Evolutionary conservation across 1,140 invertebrate species (phyloP).

Genomic region (Nebria ingens): DNA sequence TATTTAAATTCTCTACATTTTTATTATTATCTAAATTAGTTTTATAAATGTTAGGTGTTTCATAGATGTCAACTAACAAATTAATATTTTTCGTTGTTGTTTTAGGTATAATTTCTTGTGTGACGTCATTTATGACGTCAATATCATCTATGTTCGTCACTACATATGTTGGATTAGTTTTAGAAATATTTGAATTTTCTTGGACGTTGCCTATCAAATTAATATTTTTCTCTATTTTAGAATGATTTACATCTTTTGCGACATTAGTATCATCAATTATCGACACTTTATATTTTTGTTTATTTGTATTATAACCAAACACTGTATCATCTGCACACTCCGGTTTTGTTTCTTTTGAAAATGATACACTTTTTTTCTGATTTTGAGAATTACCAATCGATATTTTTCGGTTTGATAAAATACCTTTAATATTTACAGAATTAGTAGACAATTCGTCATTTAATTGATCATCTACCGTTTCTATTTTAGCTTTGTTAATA

Average conservation of each 20-base stretch:
- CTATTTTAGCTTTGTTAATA: background rate
- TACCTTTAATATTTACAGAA: background rate
- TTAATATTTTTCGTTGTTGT: constrained; percentile 33
- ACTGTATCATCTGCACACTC: background rate
- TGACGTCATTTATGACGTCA: no score
- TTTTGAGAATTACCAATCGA: constrained; percentile 11
- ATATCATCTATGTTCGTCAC: no score
- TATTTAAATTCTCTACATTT: background rate
- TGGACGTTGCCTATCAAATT: background rate
- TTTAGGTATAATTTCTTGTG: no score
- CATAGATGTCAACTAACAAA: constrained; percentile 29
- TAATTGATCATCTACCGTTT: background rate
- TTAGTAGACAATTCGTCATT: no score
- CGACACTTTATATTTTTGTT: background rate
- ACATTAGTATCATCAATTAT: background rate
- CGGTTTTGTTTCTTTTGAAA: constrained; percentile 10
- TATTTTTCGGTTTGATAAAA: background rate
- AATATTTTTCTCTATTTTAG: constrained; percentile 34
- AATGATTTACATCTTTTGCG: constrained; percentile 22
- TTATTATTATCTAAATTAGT: constrained; percentile 27
- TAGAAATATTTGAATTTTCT: background rate
- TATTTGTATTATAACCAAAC: no score
- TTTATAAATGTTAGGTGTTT: constrained; percentile 30
- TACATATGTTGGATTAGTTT: background rate
- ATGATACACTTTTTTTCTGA: constrained; percentile 13